Base-by-base conservation (phyloP, 2,888 invertebrate species). In the Hypolimnas misippus region DNA sequence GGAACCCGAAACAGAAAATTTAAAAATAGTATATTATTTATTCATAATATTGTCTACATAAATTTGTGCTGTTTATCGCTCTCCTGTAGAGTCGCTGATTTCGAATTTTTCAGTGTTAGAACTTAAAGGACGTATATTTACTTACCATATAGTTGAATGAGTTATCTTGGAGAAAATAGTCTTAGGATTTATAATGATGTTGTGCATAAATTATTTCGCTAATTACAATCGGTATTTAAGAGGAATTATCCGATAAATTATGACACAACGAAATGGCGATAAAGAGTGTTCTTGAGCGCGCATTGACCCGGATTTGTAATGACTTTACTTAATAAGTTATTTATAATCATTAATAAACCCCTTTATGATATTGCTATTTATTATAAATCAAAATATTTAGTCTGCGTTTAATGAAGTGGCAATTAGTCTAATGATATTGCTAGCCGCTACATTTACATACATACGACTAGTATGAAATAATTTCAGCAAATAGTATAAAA, bases 301-400 rank as follows among this genome's bases (percentile, higher is more conserved):
- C 70, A 60, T 64, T 68, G 70, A 72, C 72, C 72, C 72, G 72
- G 72, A 72, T 70, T 70, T 65, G 40, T 68, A 57, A 57, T 54
- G 44, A 31, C 38, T 46, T 29, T n/a, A 38, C 2, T 38, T 25
- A 8, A 49, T 29, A 29, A 49, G 29, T 29, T 49, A 29, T 14
- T 49, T 46, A n/a, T 21, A 44, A n/a, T n/a, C 25, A 14, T 14
- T 49, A 29, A 49, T 38, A 38, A 52, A 44, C 19, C 19, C 17
- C 14, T 52, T 33, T 25, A 52, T 14, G 42, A 52, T 29, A 44
- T 19, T 17, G 10, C 17, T 40, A 40, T 40, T 46, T 46, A 21
- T 46, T 46, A 46, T 21, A 12, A 46, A 46, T 21, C 21, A 46
- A 6, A 44, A 19, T 44, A 44, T 42, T 42, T 42, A 42, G 2